Percentiles rank a stretch among this genome's conserved stretches.
These are phyloP conservation scores for Oenanthe oenanthe DNA, from an alignment of 2,113 vertebrate genomes.

Conservation along the genomic window DNA sequence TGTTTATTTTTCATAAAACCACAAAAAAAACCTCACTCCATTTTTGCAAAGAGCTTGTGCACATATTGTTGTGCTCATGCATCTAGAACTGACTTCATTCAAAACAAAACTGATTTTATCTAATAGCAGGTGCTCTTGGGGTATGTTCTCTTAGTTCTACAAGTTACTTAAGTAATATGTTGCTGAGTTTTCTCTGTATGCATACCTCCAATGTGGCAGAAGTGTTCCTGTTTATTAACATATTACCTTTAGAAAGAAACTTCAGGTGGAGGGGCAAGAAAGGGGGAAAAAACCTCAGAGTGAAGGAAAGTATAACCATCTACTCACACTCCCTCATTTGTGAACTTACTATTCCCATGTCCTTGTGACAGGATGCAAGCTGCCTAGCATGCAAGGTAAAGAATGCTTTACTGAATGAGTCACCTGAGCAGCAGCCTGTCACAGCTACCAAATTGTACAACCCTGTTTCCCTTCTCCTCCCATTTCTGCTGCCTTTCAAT, in stretches of 20 bases:
- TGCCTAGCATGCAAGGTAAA: background rate
- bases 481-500: background rate
- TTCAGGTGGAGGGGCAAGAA: background rate
- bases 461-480: background rate
- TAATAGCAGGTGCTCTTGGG: background rate
- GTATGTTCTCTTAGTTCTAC: background rate
- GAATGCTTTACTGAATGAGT: background rate
- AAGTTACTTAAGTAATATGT: background rate
- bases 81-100: background rate
- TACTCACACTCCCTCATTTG: background rate
- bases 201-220: background rate
- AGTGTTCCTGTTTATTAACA: background rate
- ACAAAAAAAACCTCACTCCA: background rate
- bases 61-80: background rate
- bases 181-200: background rate
- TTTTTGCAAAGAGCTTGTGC: background rate
- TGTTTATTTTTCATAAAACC: background rate
- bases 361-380: background rate
- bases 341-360: background rate
- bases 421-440: background rate
- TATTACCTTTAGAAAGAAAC: background rate
- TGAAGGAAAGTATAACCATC: background rate
- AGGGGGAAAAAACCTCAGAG: fast-evolving
- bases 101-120: background rate
- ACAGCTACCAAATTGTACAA: background rate